Percentiles rank a stretch among this genome's conserved stretches.
phyloP scores from a whole-genome alignment of 2,113 vertebrate genomes.

The Peromyscus californicus region DNA sequence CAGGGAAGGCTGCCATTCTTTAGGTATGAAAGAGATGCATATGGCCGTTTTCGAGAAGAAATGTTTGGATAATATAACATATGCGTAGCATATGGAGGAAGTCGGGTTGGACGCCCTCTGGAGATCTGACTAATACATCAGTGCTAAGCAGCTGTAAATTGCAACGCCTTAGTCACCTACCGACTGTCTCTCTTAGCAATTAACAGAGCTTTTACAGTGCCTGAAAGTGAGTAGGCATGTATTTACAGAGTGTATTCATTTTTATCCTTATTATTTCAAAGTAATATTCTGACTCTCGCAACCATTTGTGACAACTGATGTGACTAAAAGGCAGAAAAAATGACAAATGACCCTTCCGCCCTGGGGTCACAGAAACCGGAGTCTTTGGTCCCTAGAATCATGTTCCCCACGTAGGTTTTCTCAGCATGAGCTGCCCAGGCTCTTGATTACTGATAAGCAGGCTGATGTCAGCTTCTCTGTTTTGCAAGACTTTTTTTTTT shows the following conservation, averaged over 20 bases:
- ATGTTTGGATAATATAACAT: conserved; percentile 81
- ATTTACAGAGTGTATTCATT: conserved; percentile 45
- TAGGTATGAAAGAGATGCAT: conserved; percentile 81
- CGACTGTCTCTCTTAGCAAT: conserved; percentile 75
- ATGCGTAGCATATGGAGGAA: conserved; percentile 84
- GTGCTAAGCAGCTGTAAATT: conserved; percentile 83
- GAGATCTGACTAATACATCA: conserved; percentile 85
- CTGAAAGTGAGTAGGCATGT: background rate
- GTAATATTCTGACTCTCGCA: background rate
- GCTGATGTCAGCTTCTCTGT: conserved; percentile 68
- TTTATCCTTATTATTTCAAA: conserved; percentile 56
- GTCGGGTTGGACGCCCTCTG: conserved; percentile 78
- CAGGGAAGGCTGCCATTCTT: conserved; percentile 78
- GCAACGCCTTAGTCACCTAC: conserved; percentile 74
- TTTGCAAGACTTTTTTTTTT: conserved; percentile 68
- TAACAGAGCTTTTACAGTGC: conserved; percentile 76
- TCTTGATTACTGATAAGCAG: conserved; percentile 70
- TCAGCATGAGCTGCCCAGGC: conserved; percentile 41
- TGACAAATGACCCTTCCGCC: conserved; percentile 52
- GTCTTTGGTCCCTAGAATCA: conserved; percentile 55
- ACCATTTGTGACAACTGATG: background rate
- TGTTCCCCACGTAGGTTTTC: conserved; percentile 68
- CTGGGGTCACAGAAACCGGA: background rate
- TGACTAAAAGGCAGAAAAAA: conserved; percentile 36
- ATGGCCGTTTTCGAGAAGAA: conserved; percentile 82